Base-by-base conservation (phyloP, 2,797 vertebrate genomes). In the Karalla daura region DNA sequence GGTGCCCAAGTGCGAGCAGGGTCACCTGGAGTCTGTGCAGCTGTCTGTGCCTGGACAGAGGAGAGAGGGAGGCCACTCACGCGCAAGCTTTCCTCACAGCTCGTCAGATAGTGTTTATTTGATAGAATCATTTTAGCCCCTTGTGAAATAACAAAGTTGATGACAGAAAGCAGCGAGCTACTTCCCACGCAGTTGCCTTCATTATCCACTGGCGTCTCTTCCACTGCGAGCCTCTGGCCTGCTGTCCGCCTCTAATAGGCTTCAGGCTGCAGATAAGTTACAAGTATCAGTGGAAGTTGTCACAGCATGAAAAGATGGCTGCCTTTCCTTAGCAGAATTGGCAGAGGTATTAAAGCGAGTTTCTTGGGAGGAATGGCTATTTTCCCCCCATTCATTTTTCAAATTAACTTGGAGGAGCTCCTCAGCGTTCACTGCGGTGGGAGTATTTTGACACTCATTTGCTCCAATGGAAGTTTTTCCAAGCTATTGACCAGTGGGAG, bases 61-160 rank as follows among this genome's bases (percentile, higher is more conserved):
- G n/a, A n/a, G 39, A 44, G 35, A 81, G 54, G 51, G 79, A 46
- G 49, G 53, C 44, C 74, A 70, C 71, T 47, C 65, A 77, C 23
- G 36, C 68, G 44, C 68, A 77, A 60, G 55, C 66, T 68, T 76
- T 68, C 61, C 74, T 78, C 47, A 67, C 83, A 81, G 71, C 74
- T 82, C 55, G 59, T 90, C 80, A 88, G 55, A 74, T 70, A 47
- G 83, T 89, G 85, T 89, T 90, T 91, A 89, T 90, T 90, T 90
- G 81, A 89, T 84, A 70, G 66, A 78, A 66, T 80, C 28, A 11
- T 71, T 83, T 77, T 45, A 69, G 74, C 62, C 46, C 56, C 50
- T 66, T 74, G 59, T 71, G 78, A 60, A 77, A 74, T 74, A 80
- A 85, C 66, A 81, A 82, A 68, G 62, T 63, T 47, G 71, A 69